Percentiles rank a stretch among this genome's conserved stretches.
Evolutionary conservation across 64 coral and sea anemone genomes (phyloP).

Genomic region (Hydrozoanthus tunicans): DNA sequence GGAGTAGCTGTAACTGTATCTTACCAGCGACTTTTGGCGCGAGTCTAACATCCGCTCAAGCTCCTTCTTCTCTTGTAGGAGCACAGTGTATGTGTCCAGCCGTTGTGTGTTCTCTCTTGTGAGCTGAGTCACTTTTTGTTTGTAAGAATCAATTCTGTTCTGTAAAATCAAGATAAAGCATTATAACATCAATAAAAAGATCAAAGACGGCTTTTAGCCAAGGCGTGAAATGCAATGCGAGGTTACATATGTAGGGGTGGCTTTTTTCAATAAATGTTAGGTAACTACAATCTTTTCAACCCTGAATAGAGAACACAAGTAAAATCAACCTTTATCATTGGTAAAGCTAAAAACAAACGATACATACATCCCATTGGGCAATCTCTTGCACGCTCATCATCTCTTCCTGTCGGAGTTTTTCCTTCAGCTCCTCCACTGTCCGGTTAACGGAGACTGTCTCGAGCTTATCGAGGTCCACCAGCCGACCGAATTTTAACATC

Average conservation of each 20-base stretch:
- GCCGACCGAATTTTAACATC: conserved; percentile 96
- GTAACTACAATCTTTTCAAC: no score
- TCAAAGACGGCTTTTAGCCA: not conserved
- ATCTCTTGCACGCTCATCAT: conserved; percentile 69
- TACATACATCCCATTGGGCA: conserved; percentile 92
- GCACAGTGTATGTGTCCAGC: conserved; percentile 86
- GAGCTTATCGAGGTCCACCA: conserved; percentile 94
- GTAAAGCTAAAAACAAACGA: not conserved
- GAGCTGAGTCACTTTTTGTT: conserved; percentile 80
- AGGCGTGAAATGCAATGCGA: no score
- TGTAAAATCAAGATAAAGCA: conserved; percentile 21
- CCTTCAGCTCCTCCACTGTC: conserved; percentile 96
- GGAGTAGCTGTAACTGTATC: not conserved
- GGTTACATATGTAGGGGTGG: no score
- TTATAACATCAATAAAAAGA: not conserved
- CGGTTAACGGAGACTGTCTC: conserved; percentile 94
- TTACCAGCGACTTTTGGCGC: conserved; percentile 94
- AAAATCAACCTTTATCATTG: not conserved
- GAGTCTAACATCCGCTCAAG: conserved; percentile 90
- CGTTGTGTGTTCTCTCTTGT: conserved; percentile 95
- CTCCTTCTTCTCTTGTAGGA: conserved; percentile 88
- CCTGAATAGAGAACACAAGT: no score
- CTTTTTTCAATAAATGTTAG: no score
- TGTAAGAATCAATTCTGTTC: conserved; percentile 88
- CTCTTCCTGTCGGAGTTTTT: conserved; percentile 88